These are phyloP conservation scores for Chrysocyon brachyurus DNA, from an alignment of 2,797 vertebrate genomes.

Conservation along the genomic window DNA sequence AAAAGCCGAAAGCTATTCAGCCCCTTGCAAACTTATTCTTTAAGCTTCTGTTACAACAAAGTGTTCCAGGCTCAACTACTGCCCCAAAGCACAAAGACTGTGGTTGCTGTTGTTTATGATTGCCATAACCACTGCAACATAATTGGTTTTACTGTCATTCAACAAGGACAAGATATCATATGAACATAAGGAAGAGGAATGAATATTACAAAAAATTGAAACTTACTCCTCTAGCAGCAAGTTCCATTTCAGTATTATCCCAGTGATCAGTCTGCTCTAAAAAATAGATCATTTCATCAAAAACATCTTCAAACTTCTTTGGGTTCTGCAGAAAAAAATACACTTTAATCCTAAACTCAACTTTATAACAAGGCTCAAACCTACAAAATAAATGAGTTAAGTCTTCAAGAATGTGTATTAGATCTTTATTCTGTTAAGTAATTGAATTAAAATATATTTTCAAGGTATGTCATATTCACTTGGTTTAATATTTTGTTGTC, in stretches of 20 bases:
- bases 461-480: neutral
- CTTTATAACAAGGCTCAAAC: conserved; percentile 13
- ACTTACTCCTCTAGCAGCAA: conserved; percentile 95
- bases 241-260: conserved; percentile 95
- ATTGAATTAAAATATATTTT: conserved; percentile 43
- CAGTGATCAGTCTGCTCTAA: conserved; percentile 96
- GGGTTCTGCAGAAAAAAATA: conserved; percentile 91
- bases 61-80: neutral
- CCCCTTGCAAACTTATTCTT: neutral
- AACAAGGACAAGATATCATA: neutral
- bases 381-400: conserved; percentile 42
- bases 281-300: conserved; percentile 97
- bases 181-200: conserved; percentile 31
- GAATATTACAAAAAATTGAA: conserved; percentile 3
- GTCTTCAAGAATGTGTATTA: neutral
- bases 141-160: conserved; percentile 9
- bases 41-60: neutral
- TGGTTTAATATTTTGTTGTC: conserved; percentile 6
- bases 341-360: conserved; percentile 59
- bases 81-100: neutral
- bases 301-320: conserved; percentile 97
- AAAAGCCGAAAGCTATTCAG: neutral
- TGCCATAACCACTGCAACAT: neutral
- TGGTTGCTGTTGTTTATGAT: neutral
- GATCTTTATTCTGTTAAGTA: conserved; percentile 14